Evolutionary conservation across 2,888 invertebrate genomes (phyloP).

Genomic region (Nomada fucata): DNA sequence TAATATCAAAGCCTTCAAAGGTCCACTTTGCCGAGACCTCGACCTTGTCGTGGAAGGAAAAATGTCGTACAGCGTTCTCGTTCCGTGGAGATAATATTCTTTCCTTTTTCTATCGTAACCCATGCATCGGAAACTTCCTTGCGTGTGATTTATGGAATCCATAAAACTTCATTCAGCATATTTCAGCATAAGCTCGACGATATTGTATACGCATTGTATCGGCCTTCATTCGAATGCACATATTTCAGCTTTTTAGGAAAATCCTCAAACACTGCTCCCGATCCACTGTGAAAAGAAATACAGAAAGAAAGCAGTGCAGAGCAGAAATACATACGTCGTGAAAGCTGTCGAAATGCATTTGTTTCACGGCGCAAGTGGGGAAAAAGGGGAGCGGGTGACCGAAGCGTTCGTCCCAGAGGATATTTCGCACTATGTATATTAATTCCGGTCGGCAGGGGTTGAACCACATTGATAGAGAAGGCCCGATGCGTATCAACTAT

Average conservation of each 20-base stretch:
- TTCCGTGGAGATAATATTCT: neutral
- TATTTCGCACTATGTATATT: constrained; percentile 25
- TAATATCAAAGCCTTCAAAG: neutral
- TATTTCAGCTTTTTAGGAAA: too few species aligned
- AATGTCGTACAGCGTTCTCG: neutral
- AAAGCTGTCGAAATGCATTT: neutral
- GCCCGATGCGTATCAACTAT: constrained; percentile 45
- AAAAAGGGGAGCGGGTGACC: constrained; percentile 13
- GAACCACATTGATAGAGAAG: constrained; percentile 46
- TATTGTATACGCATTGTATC: too few species aligned
- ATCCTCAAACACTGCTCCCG: too few species aligned
- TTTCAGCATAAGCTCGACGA: too few species aligned
- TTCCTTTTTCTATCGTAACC: neutral
- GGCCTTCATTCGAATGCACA: too few species aligned
- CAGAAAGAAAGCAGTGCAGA: too few species aligned
- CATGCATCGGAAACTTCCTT: neutral
- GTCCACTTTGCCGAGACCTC: neutral
- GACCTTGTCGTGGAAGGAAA: constrained; percentile 1
- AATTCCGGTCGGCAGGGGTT: constrained; percentile 50
- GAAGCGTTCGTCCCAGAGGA: constrained; percentile 20
- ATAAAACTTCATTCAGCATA: too few species aligned
- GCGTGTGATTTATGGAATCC: too few species aligned
- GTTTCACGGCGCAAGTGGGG: neutral
- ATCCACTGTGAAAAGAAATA: too few species aligned
- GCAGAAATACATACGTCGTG: neutral